Base-by-base conservation (phyloP, 2,113 vertebrate species). In the Dascyllus trimaculatus region DNA sequence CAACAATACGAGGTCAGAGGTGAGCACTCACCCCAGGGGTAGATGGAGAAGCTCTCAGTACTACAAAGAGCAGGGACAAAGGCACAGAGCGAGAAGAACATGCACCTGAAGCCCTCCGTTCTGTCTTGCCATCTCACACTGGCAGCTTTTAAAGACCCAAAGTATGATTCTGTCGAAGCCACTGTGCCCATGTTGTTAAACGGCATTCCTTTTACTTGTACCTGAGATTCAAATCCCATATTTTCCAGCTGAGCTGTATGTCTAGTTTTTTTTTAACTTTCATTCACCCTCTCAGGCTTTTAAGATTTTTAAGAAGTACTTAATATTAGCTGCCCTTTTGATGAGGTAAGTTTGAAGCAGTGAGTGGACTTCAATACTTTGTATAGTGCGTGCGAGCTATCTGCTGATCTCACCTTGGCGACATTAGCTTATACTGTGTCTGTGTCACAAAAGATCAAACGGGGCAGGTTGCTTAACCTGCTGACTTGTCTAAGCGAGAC, bases 381-480 rank as follows among this genome's bases (percentile, higher is more conserved):
- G 5, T 48, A 22, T 21, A 32, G 71, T 75, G 84, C 75, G 71
- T 80, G 85, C 71, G 49, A 80, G 70, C 61, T 73, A 29, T 63
- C 60, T 48, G 80, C 71, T 68, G 79, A 73, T 82, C 85, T 80
- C 73, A 74, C 75, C 75, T 86, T 59, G 61, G 81, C 57, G 40
- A 88, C 81, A 69, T 82, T 59, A 22, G 60, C 71, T 80, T 69
- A 65, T 29, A 59, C 58, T 48, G 75, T 57, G 78, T 85, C 21
- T 71, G 65, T 48, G 70, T 80, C 77, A 88, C 91, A 92, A 90
- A 90, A 89, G 88, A 91, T 93, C 89, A 90, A 93, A 93, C 67
- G 89, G 71, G 32, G 64, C 78, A 88, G 82, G 88, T 92, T 87
- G 91, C 91, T 89, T 91, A 89, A 93, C 91, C 91, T 91, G 91